Evolutionary conservation across 1,140 invertebrate genomes (phyloP), one percentile per base, ranked within the genome.

Genomic region (Drosophila tristis): DNA sequence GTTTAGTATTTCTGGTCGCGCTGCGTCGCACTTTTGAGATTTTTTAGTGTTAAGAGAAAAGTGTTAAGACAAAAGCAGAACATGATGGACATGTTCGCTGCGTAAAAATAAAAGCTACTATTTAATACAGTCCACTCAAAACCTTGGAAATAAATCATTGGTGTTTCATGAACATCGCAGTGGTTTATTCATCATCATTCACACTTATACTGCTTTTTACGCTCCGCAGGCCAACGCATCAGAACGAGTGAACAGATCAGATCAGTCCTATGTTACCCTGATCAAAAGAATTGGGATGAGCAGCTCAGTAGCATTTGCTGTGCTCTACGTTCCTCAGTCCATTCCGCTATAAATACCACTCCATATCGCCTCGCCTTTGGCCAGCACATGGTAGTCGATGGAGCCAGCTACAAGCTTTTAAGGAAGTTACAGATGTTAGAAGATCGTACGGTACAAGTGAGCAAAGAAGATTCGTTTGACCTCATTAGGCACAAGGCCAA

Each of bases 221-320:
- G 49, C 49, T 15, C 25, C 49, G 9, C 49, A 50, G n/a, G 50
- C 26, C 15, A 53, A 35, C 31, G 29, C 50, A 16, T 35, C 50
- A 3, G 29, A 53, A 5, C 15, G 50, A 31, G 51, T 53, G 6
- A 55, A 55, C 6, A 15, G 53, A 11, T 55, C 39, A 2, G 16
- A 26, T 0, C n/a, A 42, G 13, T 43, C 42, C 2, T 57, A 57
- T 44, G 43, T 57, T 2, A 25, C 20, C 44, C 44, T 9, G n/a
- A 47, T 20, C 44, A 47, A 47, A 8, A 7, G 15, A 47, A 47
- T 9, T 47, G 44, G 44, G 44, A 47, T 47, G 44, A 20, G 44
- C 7, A 47, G 7, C 44, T 47, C 11, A 47, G 44, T 8, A 47
- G 9, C 15, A 20, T 47, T 47, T 47, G 44, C n/a, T 16, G 44